A percentile compares a stretch with the other conserved stretches of the same genome.
phyloP scores from a whole-genome alignment of 2,888 invertebrate species.

The Lepeophtheirus nordmannii region DNA sequence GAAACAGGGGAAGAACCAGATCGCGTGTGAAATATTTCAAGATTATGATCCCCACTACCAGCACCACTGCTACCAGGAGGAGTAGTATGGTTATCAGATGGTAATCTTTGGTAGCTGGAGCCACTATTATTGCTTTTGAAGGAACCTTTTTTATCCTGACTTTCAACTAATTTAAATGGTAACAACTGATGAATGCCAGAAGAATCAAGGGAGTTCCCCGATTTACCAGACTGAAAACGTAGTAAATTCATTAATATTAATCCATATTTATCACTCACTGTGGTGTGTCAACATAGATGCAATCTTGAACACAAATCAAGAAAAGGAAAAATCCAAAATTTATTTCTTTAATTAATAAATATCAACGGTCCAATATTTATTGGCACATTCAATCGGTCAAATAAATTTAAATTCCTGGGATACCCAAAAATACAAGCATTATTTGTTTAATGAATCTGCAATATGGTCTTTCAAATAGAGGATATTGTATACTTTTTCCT shows the following conservation, averaged over 20 bases:
- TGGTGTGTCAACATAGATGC: neutral
- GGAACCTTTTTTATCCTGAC: neutral
- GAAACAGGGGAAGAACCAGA: conserved; percentile 3
- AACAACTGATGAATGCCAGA: neutral
- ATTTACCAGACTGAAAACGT: neutral
- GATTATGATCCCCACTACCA: neutral
- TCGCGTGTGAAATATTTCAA: neutral
- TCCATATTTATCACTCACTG: neutral
- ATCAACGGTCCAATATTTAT: too few species aligned
- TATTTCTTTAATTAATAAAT: too few species aligned
- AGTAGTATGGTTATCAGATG: neutral
- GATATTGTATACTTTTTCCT: too few species aligned
- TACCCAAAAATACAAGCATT: too few species aligned
- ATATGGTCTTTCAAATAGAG: too few species aligned
- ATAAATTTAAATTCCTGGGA: too few species aligned
- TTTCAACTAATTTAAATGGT: neutral
- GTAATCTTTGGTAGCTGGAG: neutral
- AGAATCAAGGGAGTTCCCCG: neutral
- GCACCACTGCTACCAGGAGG: neutral
- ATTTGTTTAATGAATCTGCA: too few species aligned
- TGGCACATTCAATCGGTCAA: too few species aligned
- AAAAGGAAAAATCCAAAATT: too few species aligned
- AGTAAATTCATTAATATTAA: neutral
- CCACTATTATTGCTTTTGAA: neutral
- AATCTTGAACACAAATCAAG: too few species aligned